Evolutionary conservation across 2,888 invertebrate genomes (phyloP).

Genomic region (Drosophila yooni): DNA sequence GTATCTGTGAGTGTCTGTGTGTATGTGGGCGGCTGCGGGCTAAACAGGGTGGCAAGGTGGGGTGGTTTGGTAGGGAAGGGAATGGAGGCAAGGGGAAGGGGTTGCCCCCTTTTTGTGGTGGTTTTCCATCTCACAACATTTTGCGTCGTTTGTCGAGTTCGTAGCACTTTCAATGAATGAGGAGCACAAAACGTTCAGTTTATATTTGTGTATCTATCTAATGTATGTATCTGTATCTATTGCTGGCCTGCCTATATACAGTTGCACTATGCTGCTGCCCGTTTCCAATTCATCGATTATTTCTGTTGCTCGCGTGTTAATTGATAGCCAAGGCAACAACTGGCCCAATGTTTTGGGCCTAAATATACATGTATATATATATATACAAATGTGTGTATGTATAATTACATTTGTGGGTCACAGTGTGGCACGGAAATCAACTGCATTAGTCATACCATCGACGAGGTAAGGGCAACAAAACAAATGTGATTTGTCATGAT

Average conservation of each 20-base stretch:
- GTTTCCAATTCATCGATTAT: conserved; percentile 71
- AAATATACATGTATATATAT: conserved; percentile 1
- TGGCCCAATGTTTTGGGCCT: conserved; percentile 53
- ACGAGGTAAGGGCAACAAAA: conserved; percentile 42
- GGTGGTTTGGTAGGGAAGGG: conserved; percentile 1
- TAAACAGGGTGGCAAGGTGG: conserved; percentile 40
- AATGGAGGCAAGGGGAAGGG: conserved; percentile 8
- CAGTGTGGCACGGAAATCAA: conserved; percentile 68
- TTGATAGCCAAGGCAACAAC: conserved; percentile 75
- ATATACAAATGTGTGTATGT: conserved; percentile 5
- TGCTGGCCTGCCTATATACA: conserved; percentile 31
- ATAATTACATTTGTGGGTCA: conserved; percentile 59
- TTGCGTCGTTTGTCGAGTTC: conserved; percentile 70
- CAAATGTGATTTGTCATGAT: conserved; percentile 35
- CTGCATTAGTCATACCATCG: conserved; percentile 69
- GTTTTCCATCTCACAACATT: conserved; percentile 57
- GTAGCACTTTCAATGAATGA: conserved; percentile 78
- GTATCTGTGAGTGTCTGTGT: conserved; percentile 23
- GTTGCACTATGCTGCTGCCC: conserved; percentile 48
- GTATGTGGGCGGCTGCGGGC: conserved; percentile 65
- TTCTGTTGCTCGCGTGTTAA: conserved; percentile 73
- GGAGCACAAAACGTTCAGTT: conserved; percentile 67
- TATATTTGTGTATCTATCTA: conserved; percentile 38
- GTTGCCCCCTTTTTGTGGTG: conserved; percentile 48
- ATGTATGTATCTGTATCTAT: conserved; percentile 25